Evolutionary conservation across 2,797 vertebrate genomes (phyloP).

Genomic region (Buphagus erythrorhynchus): DNA sequence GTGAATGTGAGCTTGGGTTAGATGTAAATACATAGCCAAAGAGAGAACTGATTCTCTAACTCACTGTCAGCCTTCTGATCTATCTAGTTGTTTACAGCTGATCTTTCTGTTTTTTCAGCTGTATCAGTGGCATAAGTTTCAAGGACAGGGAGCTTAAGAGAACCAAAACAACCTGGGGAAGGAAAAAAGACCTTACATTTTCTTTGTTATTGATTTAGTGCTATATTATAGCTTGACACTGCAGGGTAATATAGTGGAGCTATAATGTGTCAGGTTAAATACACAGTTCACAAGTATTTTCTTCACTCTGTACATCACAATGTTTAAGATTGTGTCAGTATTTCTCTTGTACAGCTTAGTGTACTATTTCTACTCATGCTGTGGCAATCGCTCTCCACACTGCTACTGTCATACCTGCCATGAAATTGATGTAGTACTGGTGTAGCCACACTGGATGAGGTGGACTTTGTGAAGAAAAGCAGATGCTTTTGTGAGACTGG

Average conservation of each 20-base stretch:
- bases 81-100: slow-evolving; percentile 1
- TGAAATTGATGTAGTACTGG: neutral
- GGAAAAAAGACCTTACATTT: neutral
- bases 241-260: neutral
- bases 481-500: neutral
- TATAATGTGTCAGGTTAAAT: slow-evolving; percentile 39
- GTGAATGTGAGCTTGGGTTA: neutral
- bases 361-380: neutral
- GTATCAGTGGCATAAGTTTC: slow-evolving; percentile 1
- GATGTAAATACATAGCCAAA: neutral
- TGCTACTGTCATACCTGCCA: neutral
- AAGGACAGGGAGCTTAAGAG: slow-evolving; percentile 41
- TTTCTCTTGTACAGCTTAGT: neutral
- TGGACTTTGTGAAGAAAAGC: neutral
- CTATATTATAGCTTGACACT: neutral
- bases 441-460: neutral
- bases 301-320: neutral
- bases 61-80: slow-evolving; percentile 21
- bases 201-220: slow-evolving; percentile 43
- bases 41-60: neutral
- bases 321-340: neutral
- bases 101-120: slow-evolving; percentile 36
- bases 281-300: neutral
- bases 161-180: neutral
- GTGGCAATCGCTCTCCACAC: neutral